These are phyloP conservation scores for Drosophila birchii DNA, from an alignment of 2,888 invertebrate genomes.

Conservation along the genomic window DNA sequence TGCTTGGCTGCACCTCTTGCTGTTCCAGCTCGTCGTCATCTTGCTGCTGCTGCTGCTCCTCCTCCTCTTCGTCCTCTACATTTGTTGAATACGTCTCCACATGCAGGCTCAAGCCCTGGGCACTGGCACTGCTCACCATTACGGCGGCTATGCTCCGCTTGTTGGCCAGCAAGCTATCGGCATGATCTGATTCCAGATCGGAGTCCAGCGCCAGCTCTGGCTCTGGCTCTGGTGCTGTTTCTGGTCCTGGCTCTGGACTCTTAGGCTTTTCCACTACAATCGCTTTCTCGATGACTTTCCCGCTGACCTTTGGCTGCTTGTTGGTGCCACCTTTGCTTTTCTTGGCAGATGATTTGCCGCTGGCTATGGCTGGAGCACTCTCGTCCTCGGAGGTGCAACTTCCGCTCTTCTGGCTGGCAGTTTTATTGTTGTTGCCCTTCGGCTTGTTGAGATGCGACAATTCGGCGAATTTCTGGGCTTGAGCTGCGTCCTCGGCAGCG, in stretches of 20 bases:
- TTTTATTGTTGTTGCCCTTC: conserved; percentile 27
- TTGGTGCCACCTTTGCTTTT: conserved; percentile 56
- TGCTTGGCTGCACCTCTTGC: neutral
- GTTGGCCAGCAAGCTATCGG: conserved; percentile 61
- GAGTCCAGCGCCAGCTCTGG: conserved; percentile 13
- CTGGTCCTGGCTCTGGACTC: neutral
- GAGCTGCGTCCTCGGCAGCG: conserved; percentile 57
- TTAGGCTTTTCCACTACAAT: neutral
- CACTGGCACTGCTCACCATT: conserved; percentile 68
- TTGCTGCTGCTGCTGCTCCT: neutral
- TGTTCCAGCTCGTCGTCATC: neutral
- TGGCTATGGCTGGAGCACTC: conserved; percentile 27
- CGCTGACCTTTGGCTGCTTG: conserved; percentile 11
- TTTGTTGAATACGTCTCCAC: conserved; percentile 38
- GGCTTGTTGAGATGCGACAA: conserved; percentile 66
- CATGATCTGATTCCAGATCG: conserved; percentile 55
- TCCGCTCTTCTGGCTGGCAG: conserved; percentile 48
- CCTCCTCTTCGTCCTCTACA: conserved; percentile 17
- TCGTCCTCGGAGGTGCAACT: conserved; percentile 57
- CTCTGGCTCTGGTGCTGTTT: neutral
- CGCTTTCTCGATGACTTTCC: conserved; percentile 3
- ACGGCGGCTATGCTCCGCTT: conserved; percentile 54
- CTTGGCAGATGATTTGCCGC: conserved; percentile 38
- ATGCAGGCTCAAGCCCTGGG: conserved; percentile 61
- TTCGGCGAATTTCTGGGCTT: conserved; percentile 59